Base-by-base conservation (phyloP, 2,888 invertebrate genomes). In the Mesodorylaimus sp. region DNA sequence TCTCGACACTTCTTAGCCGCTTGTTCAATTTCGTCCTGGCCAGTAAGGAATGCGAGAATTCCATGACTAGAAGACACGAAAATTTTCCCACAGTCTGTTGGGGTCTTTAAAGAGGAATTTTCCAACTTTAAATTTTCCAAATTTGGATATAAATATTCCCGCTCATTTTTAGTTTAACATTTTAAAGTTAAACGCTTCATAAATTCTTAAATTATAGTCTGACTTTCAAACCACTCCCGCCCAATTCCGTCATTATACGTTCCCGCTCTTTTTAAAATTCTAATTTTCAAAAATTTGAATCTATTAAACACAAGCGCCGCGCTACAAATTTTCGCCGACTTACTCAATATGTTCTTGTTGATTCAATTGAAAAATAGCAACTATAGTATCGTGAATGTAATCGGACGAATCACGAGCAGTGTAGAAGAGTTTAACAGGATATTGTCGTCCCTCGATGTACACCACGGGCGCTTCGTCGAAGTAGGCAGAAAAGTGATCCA, bases 1-100 rank as follows among this genome's bases (percentile, higher is more conserved):
- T 58, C 44, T 26, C 43, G 48, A n/a, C 58, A 46, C 43, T 54
- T 48, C 46, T 50, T 50, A 5, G 51, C 53, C 42, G 66, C 66
- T 46, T 77, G 71, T 51, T 83, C 79, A 2, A 95, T 89, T 71
- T 95, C 93, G 63, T 95, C 91, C 75, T 81, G 82, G 21, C 89
- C 88, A 0, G 89, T 89, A 1, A 91, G 73, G 55, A 72, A 72
- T 1, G 69, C 68, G 2, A 72, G 61, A 28, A 64, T 56, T 44
- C 58, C 62, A 36, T 56, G 47, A 16, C 55, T 57, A 21, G 47
- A 57, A 53, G 2, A n/a, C n/a, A n/a, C n/a, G n/a, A n/a, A n/a
- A n/a, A n/a, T n/a, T n/a, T n/a, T n/a, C n/a, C n/a, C n/a, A n/a
- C n/a, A n/a, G n/a, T n/a, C n/a, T n/a, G n/a, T n/a, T n/a, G n/a